Conservation (phyloP, 1,140 invertebrate genomes). For the Paracyclopina nana region DNA sequence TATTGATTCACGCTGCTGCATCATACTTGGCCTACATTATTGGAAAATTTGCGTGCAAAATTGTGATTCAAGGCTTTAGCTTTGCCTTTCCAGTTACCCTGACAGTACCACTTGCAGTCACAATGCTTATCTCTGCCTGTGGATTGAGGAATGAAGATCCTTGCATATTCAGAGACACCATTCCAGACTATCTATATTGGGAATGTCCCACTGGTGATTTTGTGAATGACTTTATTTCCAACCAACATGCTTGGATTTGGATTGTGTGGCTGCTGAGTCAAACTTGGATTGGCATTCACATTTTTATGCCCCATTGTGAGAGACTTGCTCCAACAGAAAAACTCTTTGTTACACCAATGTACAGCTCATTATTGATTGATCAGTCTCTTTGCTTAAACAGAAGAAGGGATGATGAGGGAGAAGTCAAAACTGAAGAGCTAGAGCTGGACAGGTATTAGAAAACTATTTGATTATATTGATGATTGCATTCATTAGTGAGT, state of each 20-base stretch:
- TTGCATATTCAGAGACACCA: slow-evolving; percentile 60
- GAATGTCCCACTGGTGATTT: slow-evolving; percentile 60
- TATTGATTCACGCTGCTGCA: slow-evolving; percentile 57
- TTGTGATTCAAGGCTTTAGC: slow-evolving; percentile 85
- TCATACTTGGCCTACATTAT: slow-evolving; percentile 76
- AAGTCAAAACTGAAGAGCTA: slow-evolving; percentile 59
- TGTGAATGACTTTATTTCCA: slow-evolving; percentile 58
- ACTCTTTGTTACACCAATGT: slow-evolving; percentile 86
- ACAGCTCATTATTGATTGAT: slow-evolving; percentile 74
- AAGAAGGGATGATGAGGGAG: slow-evolving; percentile 73
- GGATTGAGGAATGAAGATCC: slow-evolving; percentile 64
- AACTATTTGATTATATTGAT: no score
- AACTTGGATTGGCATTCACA: slow-evolving; percentile 84
- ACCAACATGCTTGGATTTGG: slow-evolving; percentile 78
- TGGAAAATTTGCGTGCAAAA: slow-evolving; percentile 88
- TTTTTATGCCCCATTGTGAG: slow-evolving; percentile 92
- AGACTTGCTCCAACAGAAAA: slow-evolving; percentile 86
- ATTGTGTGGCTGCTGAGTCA: slow-evolving; percentile 80
- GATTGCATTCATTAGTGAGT: no score
- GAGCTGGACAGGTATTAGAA: slow-evolving; percentile 21
- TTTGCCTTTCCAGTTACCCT: slow-evolving; percentile 85
- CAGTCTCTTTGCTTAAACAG: slow-evolving; percentile 88
- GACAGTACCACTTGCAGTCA: slow-evolving; percentile 69
- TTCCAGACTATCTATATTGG: slow-evolving; percentile 75
- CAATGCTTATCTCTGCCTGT: slow-evolving; percentile 65